A percentile compares a stretch with the other conserved stretches of the same genome.
Conservation (phyloP, 2,888 invertebrate genomes). For the Polydrusus pterygomalis region DNA sequence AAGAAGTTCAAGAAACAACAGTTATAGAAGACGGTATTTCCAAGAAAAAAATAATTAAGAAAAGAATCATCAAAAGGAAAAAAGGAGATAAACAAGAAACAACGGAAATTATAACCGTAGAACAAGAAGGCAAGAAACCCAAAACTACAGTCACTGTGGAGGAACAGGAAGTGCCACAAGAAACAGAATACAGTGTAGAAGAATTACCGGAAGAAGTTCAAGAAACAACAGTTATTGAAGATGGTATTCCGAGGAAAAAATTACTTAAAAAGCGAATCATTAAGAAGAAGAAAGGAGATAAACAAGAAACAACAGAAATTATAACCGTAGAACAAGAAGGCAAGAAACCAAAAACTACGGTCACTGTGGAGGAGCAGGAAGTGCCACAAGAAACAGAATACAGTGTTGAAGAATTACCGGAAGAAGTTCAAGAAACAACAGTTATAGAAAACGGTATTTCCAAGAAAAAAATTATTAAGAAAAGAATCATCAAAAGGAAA, state of each 20-base stretch:
- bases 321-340: constrained; percentile 64
- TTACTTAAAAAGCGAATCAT: too few relatives aligned
- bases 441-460: constrained; percentile 59
- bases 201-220: constrained; percentile 69
- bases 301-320: constrained; percentile 27
- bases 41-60: constrained; percentile 65
- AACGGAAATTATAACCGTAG: constrained; percentile 65
- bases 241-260: too few relatives aligned
- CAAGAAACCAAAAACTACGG: constrained; percentile 61
- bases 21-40: constrained; percentile 56
- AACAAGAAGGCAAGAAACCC: constrained; percentile 64
- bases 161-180: constrained; percentile 33
- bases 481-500: constrained; percentile 65
- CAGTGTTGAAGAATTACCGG: constrained; percentile 61
- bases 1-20: constrained; percentile 62
- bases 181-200: constrained; percentile 63
- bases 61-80: constrained; percentile 67
- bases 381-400: constrained; percentile 56
- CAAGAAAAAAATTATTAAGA: constrained; percentile 62
- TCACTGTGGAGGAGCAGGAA: constrained; percentile 71
- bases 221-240: constrained; percentile 59
- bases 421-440: constrained; percentile 63
- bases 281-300: too few relatives aligned
- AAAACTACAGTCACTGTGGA: constrained; percentile 62
- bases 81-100: constrained; percentile 66